Base-by-base conservation (phyloP, 2,113 vertebrate genomes). In the Festucalex cinctus region DNA sequence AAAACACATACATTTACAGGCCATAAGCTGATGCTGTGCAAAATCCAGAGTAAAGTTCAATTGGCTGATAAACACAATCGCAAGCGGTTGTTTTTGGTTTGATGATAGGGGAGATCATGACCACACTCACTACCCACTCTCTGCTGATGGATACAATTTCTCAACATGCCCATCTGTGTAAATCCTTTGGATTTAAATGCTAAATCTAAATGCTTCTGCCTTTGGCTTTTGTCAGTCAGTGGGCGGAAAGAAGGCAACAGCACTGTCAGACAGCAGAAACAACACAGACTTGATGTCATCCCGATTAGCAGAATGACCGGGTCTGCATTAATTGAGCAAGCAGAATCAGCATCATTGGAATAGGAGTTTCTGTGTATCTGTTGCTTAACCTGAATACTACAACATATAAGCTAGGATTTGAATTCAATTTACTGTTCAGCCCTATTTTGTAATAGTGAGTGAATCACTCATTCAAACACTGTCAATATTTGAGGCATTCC, bases 261-360 rank as follows among this genome's bases (percentile, higher is more conserved):
- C 24, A 74, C 66, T 69, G 80, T 77, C 84, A 82, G 82, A 84
- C 66, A 70, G 41, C 68, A 79, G 76, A 84, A 90, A 86, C 73
- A 87, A 86, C 88, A 86, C 82, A 88, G 85, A 79, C 81, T 69
- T 57, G 69, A 77, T 83, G 80, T 79, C 80, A 79, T 72, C 65
- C 75, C 43, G 81, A 83, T 82, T 78, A 85, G 83, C 81, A 77
- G 61, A 77, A 75, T 60, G 71, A 78, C 66, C 68, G 68, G 63
- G 74, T 77, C 65, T 16, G 62, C 65, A 81, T 70, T 48, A 59
- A 80, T 66, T 43, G 63, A 64, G 53, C 63, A 54, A 36, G 20
- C 26, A n/a, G 58, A 53, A 56, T 32, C 59, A 61, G 24, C 49
- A 79, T 49, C 57, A 16, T 49, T 49, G 57, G 71, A 60, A 20